Base-by-base conservation (phyloP, 2,113 vertebrate species). In the Pachyramphus minor region DNA sequence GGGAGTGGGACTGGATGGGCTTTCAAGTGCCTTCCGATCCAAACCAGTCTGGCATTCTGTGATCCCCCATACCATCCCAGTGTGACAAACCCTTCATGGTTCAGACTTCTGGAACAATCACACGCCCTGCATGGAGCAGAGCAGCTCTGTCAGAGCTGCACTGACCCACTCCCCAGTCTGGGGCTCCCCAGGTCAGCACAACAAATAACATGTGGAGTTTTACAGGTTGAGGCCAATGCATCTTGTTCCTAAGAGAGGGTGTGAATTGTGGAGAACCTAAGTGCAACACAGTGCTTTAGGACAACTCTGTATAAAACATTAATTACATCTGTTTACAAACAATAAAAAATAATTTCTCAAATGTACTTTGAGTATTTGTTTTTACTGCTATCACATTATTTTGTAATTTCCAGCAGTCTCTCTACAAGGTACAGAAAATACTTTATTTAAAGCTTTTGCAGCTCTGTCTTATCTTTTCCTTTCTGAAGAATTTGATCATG, bases 401-500 rank as follows among this genome's bases (percentile, higher is more conserved):
- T 96, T 91, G 33, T 92, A 45, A 82, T 92, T 95, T 94, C 53
- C 49, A 87, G 56, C 67, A 69, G 37, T 84, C 50, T 84, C 35
- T 85, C 76, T 95, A 67, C 84, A 97, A 95, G 82, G 37, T 81
- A 91, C 84, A 98, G 93, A 96, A 97, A 97, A 97, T 94, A 95
- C 89, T 97, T 97, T 91, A 95, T 93, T 95, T 96, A 92, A 93
- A 95, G 78, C 66, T 93, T 97, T 97, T 95, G 78, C 82, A 53
- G 73, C 39, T 85, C 53, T 78, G n/a, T 97, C 90, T 97, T 97
- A 96, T 97, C 96, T 97, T 77, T 96, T 94, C 91, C 84, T 89
- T 97, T 97, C 96, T 97, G 91, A 97, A 97, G 77, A 90, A 89
- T 95, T 95, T 95, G 85, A 84, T 97, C 64, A 96, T 98, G 96